Percentiles rank a stretch among this genome's conserved stretches.
These are phyloP conservation scores for Slavum lentiscoides DNA, from an alignment of 2,888 invertebrate species.

Conservation along the genomic window DNA sequence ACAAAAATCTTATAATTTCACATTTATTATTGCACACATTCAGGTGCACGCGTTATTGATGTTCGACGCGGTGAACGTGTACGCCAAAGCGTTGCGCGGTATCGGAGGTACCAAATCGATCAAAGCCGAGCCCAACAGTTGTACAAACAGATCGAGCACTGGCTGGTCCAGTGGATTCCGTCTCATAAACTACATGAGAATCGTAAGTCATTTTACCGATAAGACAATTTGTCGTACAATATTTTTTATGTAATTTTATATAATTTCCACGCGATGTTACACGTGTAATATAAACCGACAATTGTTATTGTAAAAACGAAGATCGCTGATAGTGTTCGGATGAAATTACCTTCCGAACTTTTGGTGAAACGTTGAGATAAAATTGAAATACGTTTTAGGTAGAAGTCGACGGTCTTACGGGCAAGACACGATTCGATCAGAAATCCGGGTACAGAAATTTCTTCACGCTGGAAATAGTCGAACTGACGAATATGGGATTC, in stretches of 20 bases:
- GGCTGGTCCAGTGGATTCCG: constrained; percentile 80
- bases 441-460: constrained; percentile 74
- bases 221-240: too few relatives aligned
- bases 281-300: too few relatives aligned
- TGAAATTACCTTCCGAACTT: not conserved
- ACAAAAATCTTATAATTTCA: too few relatives aligned
- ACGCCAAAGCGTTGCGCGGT: constrained; percentile 73
- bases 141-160: constrained; percentile 61
- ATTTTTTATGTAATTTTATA: too few relatives aligned
- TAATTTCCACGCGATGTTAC: too few relatives aligned
- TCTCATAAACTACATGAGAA: constrained; percentile 79
- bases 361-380: not conserved
- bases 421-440: constrained; percentile 76
- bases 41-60: constrained; percentile 71
- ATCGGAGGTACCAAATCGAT: constrained; percentile 26
- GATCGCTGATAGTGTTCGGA: too few relatives aligned
- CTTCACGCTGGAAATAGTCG: constrained; percentile 69
- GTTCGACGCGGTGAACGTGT: constrained; percentile 81
- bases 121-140: constrained; percentile 63
- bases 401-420: constrained; percentile 72
- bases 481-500: constrained; percentile 62
- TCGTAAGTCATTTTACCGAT: constrained; percentile 63
- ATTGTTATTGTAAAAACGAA: too few relatives aligned
- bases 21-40: too few relatives aligned
- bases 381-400: constrained; percentile 62